phyloP scores from a whole-genome alignment of 2,797 vertebrate genomes.

The Phylloscopus collybita region DNA sequence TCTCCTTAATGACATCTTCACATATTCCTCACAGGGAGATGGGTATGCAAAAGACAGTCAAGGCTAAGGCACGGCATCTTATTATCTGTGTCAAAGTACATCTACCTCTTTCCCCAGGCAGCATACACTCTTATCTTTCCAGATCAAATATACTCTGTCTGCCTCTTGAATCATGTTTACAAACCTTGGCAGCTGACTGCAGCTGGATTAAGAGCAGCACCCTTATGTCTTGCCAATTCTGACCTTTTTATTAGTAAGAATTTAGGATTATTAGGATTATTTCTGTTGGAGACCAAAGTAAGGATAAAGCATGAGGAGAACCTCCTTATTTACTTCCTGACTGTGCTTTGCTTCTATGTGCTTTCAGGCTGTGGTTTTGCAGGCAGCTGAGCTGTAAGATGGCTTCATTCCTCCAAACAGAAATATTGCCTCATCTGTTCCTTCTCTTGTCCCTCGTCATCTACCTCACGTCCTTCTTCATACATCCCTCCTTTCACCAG shows the following conservation, averaged over 20 bases:
- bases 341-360: not conserved
- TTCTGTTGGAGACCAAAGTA: not conserved
- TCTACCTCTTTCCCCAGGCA: not conserved
- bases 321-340: not conserved
- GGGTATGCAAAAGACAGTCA: conserved; percentile 20
- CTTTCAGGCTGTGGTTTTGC: not conserved
- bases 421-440: not conserved
- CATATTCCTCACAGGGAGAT: conserved; percentile 7
- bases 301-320: not conserved
- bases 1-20: conserved; percentile 26
- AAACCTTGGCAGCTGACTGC: not conserved
- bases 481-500: not conserved
- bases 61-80: conserved; percentile 12
- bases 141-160: conserved; percentile 37
- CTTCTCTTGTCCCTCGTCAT: not conserved
- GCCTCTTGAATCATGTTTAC: conserved; percentile 9
- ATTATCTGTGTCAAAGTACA: conserved; percentile 21
- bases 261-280: not conserved
- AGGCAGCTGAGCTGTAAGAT: not conserved
- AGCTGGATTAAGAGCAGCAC: not conserved
- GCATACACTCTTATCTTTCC: not conserved
- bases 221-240: not conserved
- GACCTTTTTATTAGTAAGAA: not conserved
- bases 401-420: not conserved
- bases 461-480: not conserved